Base-by-base conservation (phyloP, 2,113 vertebrate species). In the Chloropsis hardwickii region DNA sequence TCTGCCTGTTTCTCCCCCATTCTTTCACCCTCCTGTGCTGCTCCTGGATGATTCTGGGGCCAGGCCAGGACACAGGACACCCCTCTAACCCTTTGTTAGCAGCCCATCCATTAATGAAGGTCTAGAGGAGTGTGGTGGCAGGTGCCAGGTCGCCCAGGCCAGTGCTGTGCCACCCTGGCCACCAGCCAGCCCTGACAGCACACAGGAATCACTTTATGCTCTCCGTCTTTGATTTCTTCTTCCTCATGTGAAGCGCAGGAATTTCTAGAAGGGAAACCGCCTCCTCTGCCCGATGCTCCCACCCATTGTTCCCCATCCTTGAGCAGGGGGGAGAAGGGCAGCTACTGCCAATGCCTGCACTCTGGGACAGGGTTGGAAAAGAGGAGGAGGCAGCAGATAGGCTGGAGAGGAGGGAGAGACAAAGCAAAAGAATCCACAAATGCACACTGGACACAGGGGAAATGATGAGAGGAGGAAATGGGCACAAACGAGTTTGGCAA, bases 381-480 rank as follows among this genome's bases (percentile, higher is more conserved):
- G 48, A 72, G n/a, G 48, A 81, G 33, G 60, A 77, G 15, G 47
- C 69, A 89, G 83, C 3, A 6, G 58, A 60, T 24, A 21, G 29
- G 39, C 33, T 29, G 37, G 42, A 48, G 37, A 89, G 48, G 50
- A 60, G 35, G 21, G 20, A 35, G 40, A 57, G 33, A 39, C 23
- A 53, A 79, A 86, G 28, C 33, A 24, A 18, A 93, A 83, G 28
- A 28, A 42, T 33, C 39, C 29, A 29, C 28, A 51, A 50, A 51
- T 12, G 15, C 4, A 2, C 0, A 0, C 25, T 39, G 72, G 83
- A 53, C 6, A 1, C 45, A 10, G 28, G 33, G 86, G 54, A 76
- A 67, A 42, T 65, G 71, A 91, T 73, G 61, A 77, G 71, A 65
- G 86, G 53, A 82, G 78, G 79, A 93, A 56, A 96, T 45, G 70